Evolutionary conservation across 2,797 vertebrate species (phyloP).

Genomic region (Synanceia verrucosa): DNA sequence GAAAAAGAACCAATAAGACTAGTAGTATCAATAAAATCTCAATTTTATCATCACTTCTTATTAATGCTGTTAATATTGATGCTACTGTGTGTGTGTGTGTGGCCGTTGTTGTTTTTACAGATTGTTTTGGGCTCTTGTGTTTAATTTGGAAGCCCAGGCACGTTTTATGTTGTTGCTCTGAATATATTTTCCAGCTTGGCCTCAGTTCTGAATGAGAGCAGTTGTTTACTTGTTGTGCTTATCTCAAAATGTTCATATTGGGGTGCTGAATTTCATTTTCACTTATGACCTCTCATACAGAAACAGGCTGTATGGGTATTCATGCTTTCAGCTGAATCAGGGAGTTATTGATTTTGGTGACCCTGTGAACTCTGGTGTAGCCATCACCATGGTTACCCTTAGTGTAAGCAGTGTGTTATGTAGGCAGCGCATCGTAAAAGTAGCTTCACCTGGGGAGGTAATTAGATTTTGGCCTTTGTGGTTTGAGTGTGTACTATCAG

Average conservation of each 20-base stretch:
- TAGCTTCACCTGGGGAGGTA: conserved; percentile 17
- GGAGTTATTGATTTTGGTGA: neutral
- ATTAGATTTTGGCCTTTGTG: conserved; percentile 1
- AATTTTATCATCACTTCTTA: no score
- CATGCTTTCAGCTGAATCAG: neutral
- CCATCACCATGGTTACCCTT: neutral
- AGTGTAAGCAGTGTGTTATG: neutral
- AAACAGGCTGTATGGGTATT: neutral
- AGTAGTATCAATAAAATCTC: neutral
- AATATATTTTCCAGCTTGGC: neutral
- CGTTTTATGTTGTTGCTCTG: neutral
- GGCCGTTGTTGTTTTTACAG: neutral
- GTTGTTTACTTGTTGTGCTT: neutral
- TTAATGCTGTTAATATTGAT: neutral
- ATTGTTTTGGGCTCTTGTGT: neutral
- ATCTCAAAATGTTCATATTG: neutral
- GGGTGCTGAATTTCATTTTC: neutral
- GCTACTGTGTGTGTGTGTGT: neutral
- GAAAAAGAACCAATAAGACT: neutral
- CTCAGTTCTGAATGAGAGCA: neutral
- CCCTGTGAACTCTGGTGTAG: neutral
- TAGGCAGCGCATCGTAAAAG: neutral
- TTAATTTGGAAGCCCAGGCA: neutral
- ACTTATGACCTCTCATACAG: neutral
- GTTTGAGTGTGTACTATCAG: neutral